Conservation (phyloP, 1,140 invertebrate genomes). For the Brachionus sp. region DNA sequence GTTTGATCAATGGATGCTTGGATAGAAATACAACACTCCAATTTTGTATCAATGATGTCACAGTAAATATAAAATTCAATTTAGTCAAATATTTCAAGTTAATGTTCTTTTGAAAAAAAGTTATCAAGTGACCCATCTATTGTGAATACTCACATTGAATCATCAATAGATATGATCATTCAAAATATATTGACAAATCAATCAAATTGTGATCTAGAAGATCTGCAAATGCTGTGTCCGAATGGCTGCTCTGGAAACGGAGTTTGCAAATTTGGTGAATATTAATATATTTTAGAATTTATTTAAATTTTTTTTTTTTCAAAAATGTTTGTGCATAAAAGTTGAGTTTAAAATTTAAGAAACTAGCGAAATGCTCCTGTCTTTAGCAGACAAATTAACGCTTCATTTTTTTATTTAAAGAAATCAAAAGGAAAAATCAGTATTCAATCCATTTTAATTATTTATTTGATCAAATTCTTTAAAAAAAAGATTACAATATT, state of each 20-base stretch:
- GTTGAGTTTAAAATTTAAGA: neutral
- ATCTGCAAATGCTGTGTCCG: neutral
- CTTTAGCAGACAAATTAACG: neutral
- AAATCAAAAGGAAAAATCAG: neutral
- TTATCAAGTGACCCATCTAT: neutral
- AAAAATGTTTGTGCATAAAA: neutral
- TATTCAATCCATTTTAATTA: neutral
- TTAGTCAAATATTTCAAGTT: neutral
- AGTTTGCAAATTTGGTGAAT: neutral
- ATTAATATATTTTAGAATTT: neutral
- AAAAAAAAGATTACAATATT: too few species aligned
- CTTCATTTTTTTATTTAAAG: neutral
- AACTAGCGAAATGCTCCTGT: neutral
- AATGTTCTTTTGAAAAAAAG: neutral
- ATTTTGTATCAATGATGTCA: neutral
- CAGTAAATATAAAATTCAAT: neutral
- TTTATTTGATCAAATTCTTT: too few species aligned
- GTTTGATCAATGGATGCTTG: neutral
- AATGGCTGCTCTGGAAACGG: conserved; percentile 8
- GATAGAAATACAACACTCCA: neutral
- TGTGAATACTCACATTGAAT: conserved; percentile 4
- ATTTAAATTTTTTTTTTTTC: neutral
- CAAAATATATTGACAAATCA: neutral
- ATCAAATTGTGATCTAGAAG: neutral
- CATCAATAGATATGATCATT: conserved; percentile 1